Evolutionary conservation across 92 coral and sea anemone genomes (phyloP).

Genomic region (Epizoanthus rinbou): DNA sequence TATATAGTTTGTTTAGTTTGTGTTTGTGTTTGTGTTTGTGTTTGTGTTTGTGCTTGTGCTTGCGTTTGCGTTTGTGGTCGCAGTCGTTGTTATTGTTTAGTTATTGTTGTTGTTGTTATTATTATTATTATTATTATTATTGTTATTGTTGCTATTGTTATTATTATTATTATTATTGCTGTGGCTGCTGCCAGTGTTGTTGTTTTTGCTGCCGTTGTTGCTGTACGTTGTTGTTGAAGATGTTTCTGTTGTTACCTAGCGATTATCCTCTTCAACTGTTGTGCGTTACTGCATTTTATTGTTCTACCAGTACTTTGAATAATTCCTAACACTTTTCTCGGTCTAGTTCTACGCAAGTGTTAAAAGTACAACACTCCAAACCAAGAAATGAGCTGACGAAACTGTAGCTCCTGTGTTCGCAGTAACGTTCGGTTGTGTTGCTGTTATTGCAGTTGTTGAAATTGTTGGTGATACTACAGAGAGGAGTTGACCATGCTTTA

Average conservation of each 20-base stretch:
- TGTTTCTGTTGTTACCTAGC: not conserved
- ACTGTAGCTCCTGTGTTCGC: not conserved
- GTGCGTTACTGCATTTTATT: not conserved
- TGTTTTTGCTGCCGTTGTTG: no score
- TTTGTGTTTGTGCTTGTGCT: no score
- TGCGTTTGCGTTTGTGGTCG: no score
- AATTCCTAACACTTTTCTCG: not conserved
- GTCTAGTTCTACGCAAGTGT: not conserved
- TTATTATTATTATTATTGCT: not conserved
- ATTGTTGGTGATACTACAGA: constrained; percentile 8
- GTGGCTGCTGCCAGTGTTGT: no score
- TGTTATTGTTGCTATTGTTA: not conserved
- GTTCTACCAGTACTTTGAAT: no score
- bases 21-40: no score
- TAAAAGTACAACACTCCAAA: constrained; percentile 12
- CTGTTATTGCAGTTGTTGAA: not conserved
- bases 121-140: no score
- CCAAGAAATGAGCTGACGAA: not conserved
- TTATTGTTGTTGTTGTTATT: not conserved
- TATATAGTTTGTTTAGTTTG: no score
- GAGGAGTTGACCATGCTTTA: constrained; percentile 1
- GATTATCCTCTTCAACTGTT: not conserved
- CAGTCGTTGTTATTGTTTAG: no score
- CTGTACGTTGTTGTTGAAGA: not conserved
- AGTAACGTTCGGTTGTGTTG: not conserved